These are phyloP conservation scores for Leucopsar rothschildi DNA, from an alignment of 2,113 vertebrate genomes.

Conservation along the genomic window DNA sequence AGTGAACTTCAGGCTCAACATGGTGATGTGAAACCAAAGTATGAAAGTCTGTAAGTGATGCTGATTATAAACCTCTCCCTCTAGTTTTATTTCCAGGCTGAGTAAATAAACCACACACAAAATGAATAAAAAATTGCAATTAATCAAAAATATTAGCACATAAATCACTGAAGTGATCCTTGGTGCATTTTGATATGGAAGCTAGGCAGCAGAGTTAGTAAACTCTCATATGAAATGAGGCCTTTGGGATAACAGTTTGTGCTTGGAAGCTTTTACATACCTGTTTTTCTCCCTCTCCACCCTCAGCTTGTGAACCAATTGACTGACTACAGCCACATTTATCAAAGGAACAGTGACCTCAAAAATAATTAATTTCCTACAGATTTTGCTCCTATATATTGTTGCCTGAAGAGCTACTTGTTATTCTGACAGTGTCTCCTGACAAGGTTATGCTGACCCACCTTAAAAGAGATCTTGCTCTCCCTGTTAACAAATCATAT, in stretches of 20 bases:
- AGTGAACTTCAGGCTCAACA: neutral
- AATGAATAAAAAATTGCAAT: neutral
- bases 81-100: slow-evolving; percentile 1
- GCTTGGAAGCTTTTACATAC: neutral
- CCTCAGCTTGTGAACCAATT: neutral
- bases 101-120: neutral
- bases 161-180: neutral
- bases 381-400: neutral
- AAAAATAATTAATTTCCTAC: slow-evolving; percentile 34
- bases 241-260: neutral
- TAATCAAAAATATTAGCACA: neutral
- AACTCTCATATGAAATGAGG: neutral
- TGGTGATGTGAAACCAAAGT: neutral
- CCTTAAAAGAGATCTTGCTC: neutral
- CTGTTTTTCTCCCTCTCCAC: neutral
- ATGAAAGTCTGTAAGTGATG: neutral
- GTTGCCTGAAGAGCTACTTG: slow-evolving; percentile 16
- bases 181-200: neutral
- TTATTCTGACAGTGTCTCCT: slow-evolving; percentile 12
- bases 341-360: neutral
- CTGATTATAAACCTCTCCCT: neutral
- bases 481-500: neutral
- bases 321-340: neutral
- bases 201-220: neutral
- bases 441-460: neutral